Evolutionary conservation across 2,888 invertebrate genomes (phyloP), one percentile per base, ranked within the genome.

Genomic region (Netelia fuscicornis): DNA sequence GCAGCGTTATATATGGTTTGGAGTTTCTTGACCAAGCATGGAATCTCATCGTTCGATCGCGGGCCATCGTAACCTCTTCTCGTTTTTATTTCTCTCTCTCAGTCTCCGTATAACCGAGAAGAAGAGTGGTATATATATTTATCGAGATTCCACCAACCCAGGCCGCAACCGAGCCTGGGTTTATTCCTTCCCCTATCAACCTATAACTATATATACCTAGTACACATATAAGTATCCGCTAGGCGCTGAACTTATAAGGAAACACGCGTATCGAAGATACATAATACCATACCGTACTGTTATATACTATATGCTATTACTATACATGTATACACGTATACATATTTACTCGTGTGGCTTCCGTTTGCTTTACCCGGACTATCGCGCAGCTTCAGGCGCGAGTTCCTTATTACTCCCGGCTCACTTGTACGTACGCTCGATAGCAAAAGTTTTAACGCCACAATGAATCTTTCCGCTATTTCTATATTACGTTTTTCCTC

Each of bases 181-280:
- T 83, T 80, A 67, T 79, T 83, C 71, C 58, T 70, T 23, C n/a
- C 52, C 71, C 62, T 68, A 79, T 25, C 60, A 62, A 17, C 70
- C 52, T 30, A 30, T 62, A 54, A 44, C 65, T 72, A 60, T 58
- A 71, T 13, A 11, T 62, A 17, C 71, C 48, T 23, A 9, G 17
- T 30, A 68, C n/a, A 52, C 25, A 52, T 42, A 54, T 72, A 62
- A 64, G 20, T 13, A 68, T 62, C 25, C 62, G 52, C 62, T 56
- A 60, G 68, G 75, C 75, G 78, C 60, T 78, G 70, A 82, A 58
- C 82, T 71, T 82, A 76, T 82, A 85, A 79, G 85, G 79, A 85
- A 82, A 79, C 65, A 54, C 78, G 78, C 65, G 71, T 85, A 85
- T 71, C 78, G 75, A 75, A 71, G 64, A 85, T 79, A 60, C 78